Evolutionary conservation across 2,797 vertebrate genomes (phyloP).

Genomic region (Melanotaenia nigrans): DNA sequence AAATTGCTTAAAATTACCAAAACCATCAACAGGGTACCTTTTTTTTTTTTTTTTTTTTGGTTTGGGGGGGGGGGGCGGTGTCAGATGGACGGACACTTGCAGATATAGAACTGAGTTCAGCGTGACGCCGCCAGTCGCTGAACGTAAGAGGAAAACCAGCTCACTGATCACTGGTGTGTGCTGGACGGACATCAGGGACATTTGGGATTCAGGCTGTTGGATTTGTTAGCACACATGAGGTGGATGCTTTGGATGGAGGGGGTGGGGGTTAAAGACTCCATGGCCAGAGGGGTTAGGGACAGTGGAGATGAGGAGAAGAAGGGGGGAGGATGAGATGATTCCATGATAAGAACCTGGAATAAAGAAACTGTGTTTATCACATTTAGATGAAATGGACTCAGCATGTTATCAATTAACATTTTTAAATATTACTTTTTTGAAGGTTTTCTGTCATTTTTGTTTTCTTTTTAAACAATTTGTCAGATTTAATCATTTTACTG

Average conservation of each 20-base stretch:
- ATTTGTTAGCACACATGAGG: conserved; percentile 29
- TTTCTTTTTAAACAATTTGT: too few species aligned
- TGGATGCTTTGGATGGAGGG: neutral
- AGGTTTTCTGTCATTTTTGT: too few species aligned
- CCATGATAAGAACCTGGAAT: too few species aligned
- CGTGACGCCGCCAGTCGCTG: too few species aligned
- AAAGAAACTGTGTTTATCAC: too few species aligned
- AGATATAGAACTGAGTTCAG: too few species aligned
- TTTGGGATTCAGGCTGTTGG: conserved; percentile 27
- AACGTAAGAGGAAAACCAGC: too few species aligned
- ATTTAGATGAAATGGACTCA: too few species aligned
- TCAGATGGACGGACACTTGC: neutral
- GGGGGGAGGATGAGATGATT: conserved; percentile 41
- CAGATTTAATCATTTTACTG: too few species aligned
- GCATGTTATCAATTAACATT: too few species aligned
- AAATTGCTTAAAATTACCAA: too few species aligned
- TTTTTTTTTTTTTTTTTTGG: neutral
- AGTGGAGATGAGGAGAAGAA: conserved; percentile 33
- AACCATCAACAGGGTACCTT: neutral
- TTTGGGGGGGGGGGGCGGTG: neutral
- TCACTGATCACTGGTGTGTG: neutral
- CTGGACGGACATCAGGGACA: conserved; percentile 40
- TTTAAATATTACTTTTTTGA: too few species aligned
- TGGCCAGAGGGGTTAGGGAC: conserved; percentile 73
- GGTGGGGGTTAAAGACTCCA: conserved; percentile 44